These are phyloP conservation scores for Parthenolecanium corni DNA, from an alignment of 2,888 invertebrate genomes.

Conservation along the genomic window DNA sequence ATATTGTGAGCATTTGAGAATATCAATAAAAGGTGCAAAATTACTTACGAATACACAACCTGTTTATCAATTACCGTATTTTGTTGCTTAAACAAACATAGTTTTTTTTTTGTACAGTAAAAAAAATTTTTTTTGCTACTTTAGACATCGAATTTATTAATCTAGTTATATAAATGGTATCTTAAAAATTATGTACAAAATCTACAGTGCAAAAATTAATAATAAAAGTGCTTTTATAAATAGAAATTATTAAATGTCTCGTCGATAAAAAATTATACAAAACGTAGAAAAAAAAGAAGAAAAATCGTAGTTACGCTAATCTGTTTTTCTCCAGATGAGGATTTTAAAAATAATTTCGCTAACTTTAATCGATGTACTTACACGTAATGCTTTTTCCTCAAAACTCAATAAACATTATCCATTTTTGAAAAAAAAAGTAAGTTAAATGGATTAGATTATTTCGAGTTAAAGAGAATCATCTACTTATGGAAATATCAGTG, in stretches of 20 bases:
- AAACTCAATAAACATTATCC: no score
- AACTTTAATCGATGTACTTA: no score
- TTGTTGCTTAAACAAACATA: no score
- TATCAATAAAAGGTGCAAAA: conserved; percentile 21
- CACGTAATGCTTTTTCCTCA: no score
- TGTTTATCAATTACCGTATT: conserved; percentile 13
- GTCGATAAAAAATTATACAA: conserved; percentile 18
- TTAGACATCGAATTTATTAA: background rate
- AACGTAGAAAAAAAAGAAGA: conserved; percentile 24
- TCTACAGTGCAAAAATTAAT: conserved; percentile 26
- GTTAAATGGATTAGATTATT: no score
- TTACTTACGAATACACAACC: conserved; percentile 24
- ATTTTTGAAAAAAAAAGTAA: no score
- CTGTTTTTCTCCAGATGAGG: background rate
- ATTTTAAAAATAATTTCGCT: no score
- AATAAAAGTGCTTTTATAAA: conserved; percentile 25
- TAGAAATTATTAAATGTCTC: conserved; percentile 14
- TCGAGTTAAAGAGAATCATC: no score
- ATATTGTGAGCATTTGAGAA: conserved; percentile 20
- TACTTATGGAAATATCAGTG: no score
- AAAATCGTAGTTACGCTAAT: background rate
- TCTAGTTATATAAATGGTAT: conserved; percentile 10
- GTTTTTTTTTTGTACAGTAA: no score
- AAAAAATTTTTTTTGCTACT: no score
- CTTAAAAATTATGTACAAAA: conserved; percentile 21